Conservation (phyloP, 2,113 vertebrate species). For the Limanda limanda region DNA sequence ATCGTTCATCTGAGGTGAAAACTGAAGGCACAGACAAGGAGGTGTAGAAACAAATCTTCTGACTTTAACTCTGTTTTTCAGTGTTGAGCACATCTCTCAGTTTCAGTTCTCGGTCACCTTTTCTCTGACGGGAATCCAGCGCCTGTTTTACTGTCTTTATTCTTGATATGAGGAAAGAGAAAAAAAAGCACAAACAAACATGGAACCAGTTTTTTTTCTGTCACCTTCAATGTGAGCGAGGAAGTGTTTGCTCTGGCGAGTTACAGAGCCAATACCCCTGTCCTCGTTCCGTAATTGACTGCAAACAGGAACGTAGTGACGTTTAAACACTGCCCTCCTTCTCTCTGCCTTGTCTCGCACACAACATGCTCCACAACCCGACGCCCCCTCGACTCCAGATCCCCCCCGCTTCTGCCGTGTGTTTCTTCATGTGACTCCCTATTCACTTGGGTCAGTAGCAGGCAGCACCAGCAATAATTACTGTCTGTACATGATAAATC, state of each 20-base stretch:
- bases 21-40: slow-evolving; percentile 16
- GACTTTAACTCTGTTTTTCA: slow-evolving; percentile 7
- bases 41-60: slow-evolving; percentile 10
- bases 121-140: slow-evolving; percentile 50
- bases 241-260: slow-evolving; percentile 79
- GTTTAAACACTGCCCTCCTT: slow-evolving; percentile 75
- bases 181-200: slow-evolving; percentile 61
- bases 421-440: slow-evolving; percentile 78
- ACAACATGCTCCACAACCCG: slow-evolving; percentile 30
- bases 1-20: slow-evolving; percentile 15
- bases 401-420: slow-evolving; percentile 53
- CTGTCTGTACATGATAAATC: slow-evolving; percentile 87
- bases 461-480: slow-evolving; percentile 87
- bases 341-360: slow-evolving; percentile 51
- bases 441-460: slow-evolving; percentile 85
- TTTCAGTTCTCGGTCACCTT: slow-evolving; percentile 61
- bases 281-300: slow-evolving; percentile 83
- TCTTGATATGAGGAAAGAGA: slow-evolving; percentile 39
- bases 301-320: slow-evolving; percentile 81
- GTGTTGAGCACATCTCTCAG: slow-evolving; percentile 16
- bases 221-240: slow-evolving; percentile 62
- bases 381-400: slow-evolving; percentile 65
- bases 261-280: slow-evolving; percentile 75
- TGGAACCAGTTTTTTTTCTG: slow-evolving; percentile 41
- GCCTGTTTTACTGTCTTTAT: slow-evolving; percentile 15